Evolutionary conservation across 1,140 invertebrate species (phyloP), one percentile per base, ranked within the genome.

Genomic region (Wiebesia pumilae): DNA sequence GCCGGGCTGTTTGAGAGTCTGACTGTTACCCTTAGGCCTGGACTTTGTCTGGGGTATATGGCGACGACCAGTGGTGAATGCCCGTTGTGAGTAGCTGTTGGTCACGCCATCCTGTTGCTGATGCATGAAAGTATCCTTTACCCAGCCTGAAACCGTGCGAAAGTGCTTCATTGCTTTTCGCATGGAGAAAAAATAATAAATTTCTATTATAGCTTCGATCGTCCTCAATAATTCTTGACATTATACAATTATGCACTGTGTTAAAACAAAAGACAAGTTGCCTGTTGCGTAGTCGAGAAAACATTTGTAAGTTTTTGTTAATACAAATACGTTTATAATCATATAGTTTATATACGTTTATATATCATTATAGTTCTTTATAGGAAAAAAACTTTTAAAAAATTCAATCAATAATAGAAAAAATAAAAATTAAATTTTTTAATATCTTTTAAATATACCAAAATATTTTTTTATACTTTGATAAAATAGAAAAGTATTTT

Each of bases 1-100:
- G 79, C 97, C 97, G 14, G 97, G 97, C 95, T 97, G 97, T 95
- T 98, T 98, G 30, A 97, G 91, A 6, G 97, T 97, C 92, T 98
- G 97, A 89, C 96, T 97, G 87, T 96, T 96, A 30, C 96, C 95
- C 93, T 97, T 96, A 35, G 96, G 95, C 84, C 96, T 94, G 30
- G 96, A 95, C 88, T 96, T 96, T 10, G 94, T 94, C 81, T 95
- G 94, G 27, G 96, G 94, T 89, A 95, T 94, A 86, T 96, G 95
- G 24, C 96, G 93, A 83, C 97, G 93, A 12, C 97, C 97, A 19
- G 97, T 97, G 27, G 97, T 98, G 89, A 97, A 98, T 7, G 97
- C 97, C 89, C 97, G 96, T 67, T 96, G 95, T 2, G 96, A 95
- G 88, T 96, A 96, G 90, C 95, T 96, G 89, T 96, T 96, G 88